Evolutionary conservation across 30 jellyfish, hydroid and myxozoan genomes (phyloP).

Genomic region (Cassiopea xamachana): DNA sequence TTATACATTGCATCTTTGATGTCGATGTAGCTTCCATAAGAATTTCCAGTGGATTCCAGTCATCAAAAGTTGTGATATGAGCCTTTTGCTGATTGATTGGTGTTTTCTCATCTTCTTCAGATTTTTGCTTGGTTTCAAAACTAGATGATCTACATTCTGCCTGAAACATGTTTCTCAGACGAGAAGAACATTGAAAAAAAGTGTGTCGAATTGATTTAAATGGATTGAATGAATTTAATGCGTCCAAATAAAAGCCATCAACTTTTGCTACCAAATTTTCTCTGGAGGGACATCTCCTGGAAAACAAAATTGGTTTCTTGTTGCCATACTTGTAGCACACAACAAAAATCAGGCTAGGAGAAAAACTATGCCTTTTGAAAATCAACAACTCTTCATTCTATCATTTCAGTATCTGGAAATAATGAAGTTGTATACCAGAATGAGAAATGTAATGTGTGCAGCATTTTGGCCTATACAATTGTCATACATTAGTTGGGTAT

Average conservation of each 20-base stretch:
- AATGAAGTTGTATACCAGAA: too few relatives aligned
- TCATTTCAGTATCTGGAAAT: too few relatives aligned
- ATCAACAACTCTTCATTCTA: too few relatives aligned
- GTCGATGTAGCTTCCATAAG: not conserved
- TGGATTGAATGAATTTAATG: conserved; percentile 11
- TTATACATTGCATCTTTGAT: not conserved
- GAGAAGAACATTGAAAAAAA: not conserved
- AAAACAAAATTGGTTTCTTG: not conserved
- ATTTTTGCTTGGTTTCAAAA: not conserved
- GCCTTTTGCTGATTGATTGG: not conserved
- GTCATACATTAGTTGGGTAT: too few relatives aligned
- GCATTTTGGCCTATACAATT: too few relatives aligned
- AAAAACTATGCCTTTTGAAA: too few relatives aligned
- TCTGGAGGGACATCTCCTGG: not conserved
- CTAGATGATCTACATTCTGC: not conserved
- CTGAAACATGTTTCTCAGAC: not conserved
- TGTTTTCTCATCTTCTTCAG: not conserved
- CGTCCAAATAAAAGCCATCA: not conserved
- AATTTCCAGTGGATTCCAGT: not conserved
- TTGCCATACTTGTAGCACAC: not conserved
- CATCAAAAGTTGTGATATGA: not conserved
- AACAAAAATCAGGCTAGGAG: too few relatives aligned
- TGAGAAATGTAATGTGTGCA: too few relatives aligned
- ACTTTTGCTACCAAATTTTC: conserved; percentile 3
- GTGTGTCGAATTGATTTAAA: conserved; percentile 28